Base-by-base conservation (phyloP, 1,140 invertebrate genomes). In the Neodiprion fabricii region DNA sequence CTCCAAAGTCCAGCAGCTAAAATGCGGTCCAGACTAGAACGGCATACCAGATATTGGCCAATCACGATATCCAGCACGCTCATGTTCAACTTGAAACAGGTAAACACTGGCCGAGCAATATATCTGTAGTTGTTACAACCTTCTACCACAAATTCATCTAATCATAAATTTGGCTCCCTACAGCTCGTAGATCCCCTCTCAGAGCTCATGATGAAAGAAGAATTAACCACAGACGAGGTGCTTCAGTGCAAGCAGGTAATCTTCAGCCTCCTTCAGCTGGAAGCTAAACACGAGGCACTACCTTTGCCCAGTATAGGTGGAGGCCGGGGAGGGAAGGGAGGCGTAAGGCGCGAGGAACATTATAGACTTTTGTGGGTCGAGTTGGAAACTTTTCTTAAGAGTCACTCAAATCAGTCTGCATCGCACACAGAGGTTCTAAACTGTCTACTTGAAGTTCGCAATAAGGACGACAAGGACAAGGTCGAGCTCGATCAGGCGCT, bases 31-130 rank as follows among this genome's bases (percentile, higher is more conserved):
- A 89, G 93, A 69, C 81, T 98, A 0, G 92, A 94, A 68, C 89
- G 96, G 48, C 91, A 95, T 75, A 97, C 97, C 0, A 93, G 94
- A 70, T 97, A 97, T 86, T 99, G 97, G 95, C 97, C 98, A 0
- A 91, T 98, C 70, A 97, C 96, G 8, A 96, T 97, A 69, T 95
- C 95, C 14, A 94, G 95, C 7, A 98, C 96, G 0, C 91, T 97
- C 11, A 93, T 99, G 79, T 98, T 96, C 81, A 98, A 97, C 83
- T 89, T 98, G 74, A 92, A 93, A 82, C 92, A 93, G 73, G 95
- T 96, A 88, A 91, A 90, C 21, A 17, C 14, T 47, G 48, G 73
- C 72, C 17, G 21, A 72, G 28, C 73, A 74, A 74, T 23, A n/a
- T 40, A 61, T 72, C 14, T 72, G 40, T 50, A 72, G 47, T 73